Percentiles rank a stretch among this genome's conserved stretches.
Conservation (phyloP, 2,797 vertebrate species). For the Lateolabrax maculatus region DNA sequence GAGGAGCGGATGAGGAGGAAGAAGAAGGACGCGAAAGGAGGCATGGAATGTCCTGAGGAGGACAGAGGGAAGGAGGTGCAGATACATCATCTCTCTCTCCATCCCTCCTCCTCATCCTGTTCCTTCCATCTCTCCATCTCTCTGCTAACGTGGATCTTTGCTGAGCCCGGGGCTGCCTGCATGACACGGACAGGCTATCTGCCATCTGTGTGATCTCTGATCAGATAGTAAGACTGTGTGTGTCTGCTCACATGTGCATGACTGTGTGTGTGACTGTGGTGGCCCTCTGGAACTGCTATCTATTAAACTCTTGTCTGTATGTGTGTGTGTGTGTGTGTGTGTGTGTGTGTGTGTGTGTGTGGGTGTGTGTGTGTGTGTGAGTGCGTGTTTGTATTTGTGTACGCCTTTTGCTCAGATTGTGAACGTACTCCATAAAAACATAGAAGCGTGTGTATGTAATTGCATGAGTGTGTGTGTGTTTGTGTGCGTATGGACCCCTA, state of each 20-base stretch:
- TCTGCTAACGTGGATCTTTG: constrained; percentile 31
- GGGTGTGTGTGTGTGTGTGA: constrained; percentile 12
- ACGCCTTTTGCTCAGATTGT: constrained; percentile 37
- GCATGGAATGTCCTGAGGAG: constrained; percentile 2
- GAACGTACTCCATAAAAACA: constrained; percentile 59
- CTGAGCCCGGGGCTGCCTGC: constrained; percentile 46
- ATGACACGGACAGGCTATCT: constrained; percentile 50
- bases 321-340: background rate
- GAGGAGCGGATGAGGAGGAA: background rate
- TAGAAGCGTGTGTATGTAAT: constrained; percentile 56
- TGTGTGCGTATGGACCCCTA: constrained; percentile 53
- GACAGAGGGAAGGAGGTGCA: background rate
- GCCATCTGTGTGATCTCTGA: constrained; percentile 65
- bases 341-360: constrained; percentile 12
- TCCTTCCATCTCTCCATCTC: constrained; percentile 34
- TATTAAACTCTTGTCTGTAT: constrained; percentile 30
- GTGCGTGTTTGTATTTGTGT: constrained; percentile 32
- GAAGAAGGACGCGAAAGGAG: background rate
- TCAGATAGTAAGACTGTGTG: constrained; percentile 51
- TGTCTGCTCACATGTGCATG: constrained; percentile 30
- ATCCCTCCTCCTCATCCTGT: constrained; percentile 2
- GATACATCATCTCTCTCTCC: constrained; percentile 1
- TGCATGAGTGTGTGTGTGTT: constrained; percentile 49
- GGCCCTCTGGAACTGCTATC: constrained; percentile 19
- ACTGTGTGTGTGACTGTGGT: constrained; percentile 11